Evolutionary conservation across 1,140 invertebrate genomes (phyloP), one percentile per base, ranked within the genome.

Genomic region (Lerema accius): DNA sequence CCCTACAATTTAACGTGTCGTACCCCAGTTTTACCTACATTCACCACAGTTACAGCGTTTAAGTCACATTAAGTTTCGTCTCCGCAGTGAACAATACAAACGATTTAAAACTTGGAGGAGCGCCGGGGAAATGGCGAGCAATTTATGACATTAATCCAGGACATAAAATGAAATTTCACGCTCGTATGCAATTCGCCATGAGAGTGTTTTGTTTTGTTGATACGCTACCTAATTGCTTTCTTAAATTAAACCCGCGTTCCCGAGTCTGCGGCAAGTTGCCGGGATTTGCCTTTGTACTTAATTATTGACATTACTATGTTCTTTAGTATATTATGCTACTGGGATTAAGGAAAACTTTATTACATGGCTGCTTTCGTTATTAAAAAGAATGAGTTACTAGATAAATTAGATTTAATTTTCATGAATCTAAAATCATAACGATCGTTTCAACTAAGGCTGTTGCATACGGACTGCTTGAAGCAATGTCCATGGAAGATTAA

Each of bases 81-180:
- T 80, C 72, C 62, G 65, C 61, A 53, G 45, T 75, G 75, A 78
- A 86, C 80, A 84, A 86, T 80, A 84, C 77, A 81, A 80, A 82
- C 76, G 76, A 82, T 80, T 84, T 82, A 77, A 85, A 84, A 86
- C 80, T 86, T 81, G 73, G 76, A 69, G 73, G 63, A 71, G 71
- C 71, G 69, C 63, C 63, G 71, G 67, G 70, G 67, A 76, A 82
- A 82, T 67, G 71, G 73, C 71, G 64, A 80, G 72, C 80, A 76
- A 86, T 84, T 88, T 88, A 84, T 84, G 71, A 84, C 76, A 82
- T 84, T 84, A 84, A 86, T 88, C 78, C 68, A 71, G 78, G 79
- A 79, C 79, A 82, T 82, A 81, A 81, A 81, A 81, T 80, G 76
- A 79, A 84, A 84, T 78, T 82, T 82, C 69, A 78, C 73, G 67